Conservation (phyloP, 2,888 invertebrate genomes). For the Torymus auratus region DNA sequence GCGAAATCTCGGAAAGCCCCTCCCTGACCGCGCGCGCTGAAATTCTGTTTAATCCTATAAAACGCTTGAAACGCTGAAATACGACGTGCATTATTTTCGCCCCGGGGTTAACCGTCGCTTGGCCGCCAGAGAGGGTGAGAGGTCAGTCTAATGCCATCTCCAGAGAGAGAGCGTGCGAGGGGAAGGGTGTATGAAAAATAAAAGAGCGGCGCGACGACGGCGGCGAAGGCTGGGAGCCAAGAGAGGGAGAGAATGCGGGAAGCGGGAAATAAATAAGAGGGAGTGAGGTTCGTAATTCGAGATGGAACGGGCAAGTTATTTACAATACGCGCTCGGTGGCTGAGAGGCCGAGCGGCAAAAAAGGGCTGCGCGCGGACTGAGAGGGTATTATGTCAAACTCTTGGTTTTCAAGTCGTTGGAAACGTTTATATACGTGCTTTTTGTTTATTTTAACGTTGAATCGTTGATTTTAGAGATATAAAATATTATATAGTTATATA, state of each 20-base stretch:
- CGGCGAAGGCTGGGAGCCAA: constrained; percentile 1
- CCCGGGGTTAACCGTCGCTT: too few relatives aligned
- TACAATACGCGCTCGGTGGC: too few relatives aligned
- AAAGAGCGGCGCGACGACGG: background rate
- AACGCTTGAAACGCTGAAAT: constrained; percentile 50
- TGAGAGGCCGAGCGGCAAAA: too few relatives aligned
- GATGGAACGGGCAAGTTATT: background rate
- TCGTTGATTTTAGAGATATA: too few relatives aligned
- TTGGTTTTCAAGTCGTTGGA: too few relatives aligned
- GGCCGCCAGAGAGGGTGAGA: too few relatives aligned
- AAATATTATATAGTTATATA: too few relatives aligned
- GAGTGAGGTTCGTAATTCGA: background rate
- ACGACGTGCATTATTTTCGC: constrained; percentile 35
- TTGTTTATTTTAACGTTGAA: too few relatives aligned
- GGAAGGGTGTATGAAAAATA: background rate
- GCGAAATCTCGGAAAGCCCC: constrained; percentile 45
- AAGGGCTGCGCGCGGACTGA: too few relatives aligned
- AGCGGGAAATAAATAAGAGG: background rate
- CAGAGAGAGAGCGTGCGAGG: constrained; percentile 1
- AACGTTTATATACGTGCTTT: too few relatives aligned
- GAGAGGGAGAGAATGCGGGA: background rate
- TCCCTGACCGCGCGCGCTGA: background rate
- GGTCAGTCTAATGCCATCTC: background rate
- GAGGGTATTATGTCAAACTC: too few relatives aligned
- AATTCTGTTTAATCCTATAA: constrained; percentile 42